A percentile compares a stretch with the other conserved stretches of the same genome.
These are phyloP conservation scores for Lycocerus yunnanus DNA, from an alignment of 2,888 invertebrate genomes.

Conservation along the genomic window DNA sequence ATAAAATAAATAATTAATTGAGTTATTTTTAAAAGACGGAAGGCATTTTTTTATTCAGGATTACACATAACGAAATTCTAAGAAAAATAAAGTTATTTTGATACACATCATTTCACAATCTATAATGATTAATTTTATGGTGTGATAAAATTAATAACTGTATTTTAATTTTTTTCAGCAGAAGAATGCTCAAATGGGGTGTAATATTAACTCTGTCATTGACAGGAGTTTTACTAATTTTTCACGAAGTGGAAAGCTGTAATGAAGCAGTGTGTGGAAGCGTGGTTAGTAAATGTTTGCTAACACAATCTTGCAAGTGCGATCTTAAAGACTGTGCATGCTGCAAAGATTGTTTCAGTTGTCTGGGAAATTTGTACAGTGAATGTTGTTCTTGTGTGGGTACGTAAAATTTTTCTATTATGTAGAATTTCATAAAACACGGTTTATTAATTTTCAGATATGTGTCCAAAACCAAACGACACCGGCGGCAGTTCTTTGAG, in stretches of 20 bases:
- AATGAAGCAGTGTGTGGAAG: constrained; percentile 96
- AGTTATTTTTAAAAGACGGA: background rate
- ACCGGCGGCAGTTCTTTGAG: constrained; percentile 71
- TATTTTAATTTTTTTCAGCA: constrained; percentile 29
- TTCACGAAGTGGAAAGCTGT: constrained; percentile 59
- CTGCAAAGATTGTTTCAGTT: constrained; percentile 91
- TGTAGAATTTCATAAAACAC: background rate
- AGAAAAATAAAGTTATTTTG: background rate
- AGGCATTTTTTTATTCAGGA: background rate
- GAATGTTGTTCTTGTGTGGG: constrained; percentile 98
- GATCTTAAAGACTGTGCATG: constrained; percentile 92
- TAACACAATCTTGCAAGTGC: constrained; percentile 95
- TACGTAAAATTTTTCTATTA: constrained; percentile 59
- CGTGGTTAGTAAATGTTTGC: constrained; percentile 94
- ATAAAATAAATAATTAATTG: background rate
- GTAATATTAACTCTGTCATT: constrained; percentile 19
- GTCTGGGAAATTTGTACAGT: constrained; percentile 84
- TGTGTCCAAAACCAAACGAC: constrained; percentile 86
- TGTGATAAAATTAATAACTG: background rate
- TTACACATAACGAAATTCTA: background rate
- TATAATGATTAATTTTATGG: background rate
- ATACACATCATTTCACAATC: background rate
- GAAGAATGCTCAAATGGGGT: constrained; percentile 34
- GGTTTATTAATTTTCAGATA: constrained; percentile 63
- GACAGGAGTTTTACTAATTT: constrained; percentile 25